Evolutionary conservation across 2,113 vertebrate genomes (phyloP), one percentile per base, ranked within the genome.

Genomic region (Rynchops niger): DNA sequence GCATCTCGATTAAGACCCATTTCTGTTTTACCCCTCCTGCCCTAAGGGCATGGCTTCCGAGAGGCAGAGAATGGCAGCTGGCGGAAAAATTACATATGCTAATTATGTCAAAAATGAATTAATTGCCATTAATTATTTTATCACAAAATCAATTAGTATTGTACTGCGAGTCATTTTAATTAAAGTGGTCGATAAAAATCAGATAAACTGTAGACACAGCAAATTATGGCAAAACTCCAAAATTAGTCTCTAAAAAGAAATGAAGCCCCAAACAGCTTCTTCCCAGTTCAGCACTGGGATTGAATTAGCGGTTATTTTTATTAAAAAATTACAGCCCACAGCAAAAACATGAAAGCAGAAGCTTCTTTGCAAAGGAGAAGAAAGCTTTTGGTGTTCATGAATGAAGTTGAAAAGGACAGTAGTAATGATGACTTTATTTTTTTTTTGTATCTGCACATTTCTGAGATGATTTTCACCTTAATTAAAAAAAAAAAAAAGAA

Each of bases 51-150:
- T 67, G 29, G 90, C 87, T 97, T 95, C 81, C 53, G 82, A 95
- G 82, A 90, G 88, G 18, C 43, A 91, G 86, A 71, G 82, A 82
- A 40, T 78, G 74, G 82, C 82, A 97, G 79, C 82, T 85, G 86
- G 42, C 55, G 61, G 61, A 86, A 96, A 97, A 91, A 92, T 93
- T 59, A 65, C 85, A 27, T 92, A 88, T 91, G 93, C 49, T 96
- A 96, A 98, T 97, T 50, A 91, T 52, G 84, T 72, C 7, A 81
- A 94, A 90, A 97, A 88, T 26, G 36, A 97, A 97, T 97, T 98
- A 98, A 97, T 97, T 95, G 69, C 29, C 96, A 90, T 97, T 97
- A 98, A 96, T 97, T 98, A 93, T 97, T 97, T 97, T 97, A 98
- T 98, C 94, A 94, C 69, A 96, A 95, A 96, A 97, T 98, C 97